Percentiles rank a stretch among this genome's conserved stretches.
phyloP scores from a whole-genome alignment of 1,140 invertebrate species.

The Steinernema feltiae region DNA sequence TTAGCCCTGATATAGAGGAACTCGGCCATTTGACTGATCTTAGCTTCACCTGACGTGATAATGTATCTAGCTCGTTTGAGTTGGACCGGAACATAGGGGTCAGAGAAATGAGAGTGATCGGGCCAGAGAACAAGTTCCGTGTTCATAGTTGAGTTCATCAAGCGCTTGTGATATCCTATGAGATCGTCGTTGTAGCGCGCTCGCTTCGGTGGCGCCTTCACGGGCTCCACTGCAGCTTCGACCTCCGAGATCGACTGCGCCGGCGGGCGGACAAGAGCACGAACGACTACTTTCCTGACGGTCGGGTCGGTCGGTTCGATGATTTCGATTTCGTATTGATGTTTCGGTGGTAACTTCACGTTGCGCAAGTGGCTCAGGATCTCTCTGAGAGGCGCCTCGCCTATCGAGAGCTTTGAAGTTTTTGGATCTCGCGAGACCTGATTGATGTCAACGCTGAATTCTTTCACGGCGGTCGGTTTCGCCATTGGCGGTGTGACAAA shows the following conservation, averaged over 20 bases:
- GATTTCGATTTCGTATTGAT: not conserved
- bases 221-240: not conserved
- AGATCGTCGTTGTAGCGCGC: not conserved
- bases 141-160: not conserved
- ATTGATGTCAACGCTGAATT: constrained; percentile 1
- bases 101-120: not conserved
- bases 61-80: not conserved
- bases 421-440: not conserved
- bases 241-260: not conserved
- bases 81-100: not conserved
- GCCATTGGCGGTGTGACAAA: not conserved
- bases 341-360: not conserved
- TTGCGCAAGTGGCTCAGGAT: not conserved
- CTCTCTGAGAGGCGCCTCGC: not conserved
- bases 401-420: not conserved
- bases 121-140: not conserved
- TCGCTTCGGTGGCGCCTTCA: not conserved
- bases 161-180: not conserved
- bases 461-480: not conserved
- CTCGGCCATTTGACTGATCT: not conserved
- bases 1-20: not conserved
- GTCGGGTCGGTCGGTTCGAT: not conserved
- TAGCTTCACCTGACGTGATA: not conserved
- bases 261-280: not conserved
- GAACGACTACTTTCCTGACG: not conserved